Evolutionary conservation across 2,888 invertebrate species (phyloP), one percentile per base, ranked within the genome.

Genomic region (Philopedon plagiatum): DNA sequence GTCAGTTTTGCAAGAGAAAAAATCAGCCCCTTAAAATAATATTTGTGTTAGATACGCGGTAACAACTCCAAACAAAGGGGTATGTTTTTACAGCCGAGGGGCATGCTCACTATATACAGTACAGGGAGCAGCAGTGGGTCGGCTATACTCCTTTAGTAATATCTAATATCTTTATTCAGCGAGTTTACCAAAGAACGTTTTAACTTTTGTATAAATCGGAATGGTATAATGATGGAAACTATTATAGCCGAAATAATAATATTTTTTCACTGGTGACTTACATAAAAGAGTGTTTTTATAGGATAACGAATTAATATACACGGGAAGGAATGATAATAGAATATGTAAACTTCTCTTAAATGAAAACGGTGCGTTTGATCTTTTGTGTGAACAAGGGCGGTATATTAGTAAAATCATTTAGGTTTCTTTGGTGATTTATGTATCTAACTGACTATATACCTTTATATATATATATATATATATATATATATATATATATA

Each of bases 1-100:
- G 56, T 65, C 65, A 39, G 65, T 64, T 65, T 41, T 54, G 51
- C 26, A n/a, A 32, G 34, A 46, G 23, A 70, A 64, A 71, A 65
- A 72, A 60, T 72, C 72, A 44, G 21, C 82, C 82, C 82, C 79
- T 81, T 82, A 80, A 77, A 82, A 83, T 82, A 83, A 83, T 82
- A 83, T 83, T 83, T 73, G 65, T 69, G 76, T 75, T 65, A 60
- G 65, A 77, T 78, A 82, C 81, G 83, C 81, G 79, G 80, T 83
- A 84, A 83, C 84, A 83, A 83, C 81, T 83, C 75, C 69, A 75
- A 77, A 84, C 83, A 84, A 84, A 80, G 80, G 81, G 78, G 76
- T 78, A 76, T 83, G 83, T 84, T 84, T 83, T 84, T 81, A 74
- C 84, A 84, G 83, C 82, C 81, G 37, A 5, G 37, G 37, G 60